Conservation (phyloP, 2,113 vertebrate species). For the Blennius ocellaris region DNA sequence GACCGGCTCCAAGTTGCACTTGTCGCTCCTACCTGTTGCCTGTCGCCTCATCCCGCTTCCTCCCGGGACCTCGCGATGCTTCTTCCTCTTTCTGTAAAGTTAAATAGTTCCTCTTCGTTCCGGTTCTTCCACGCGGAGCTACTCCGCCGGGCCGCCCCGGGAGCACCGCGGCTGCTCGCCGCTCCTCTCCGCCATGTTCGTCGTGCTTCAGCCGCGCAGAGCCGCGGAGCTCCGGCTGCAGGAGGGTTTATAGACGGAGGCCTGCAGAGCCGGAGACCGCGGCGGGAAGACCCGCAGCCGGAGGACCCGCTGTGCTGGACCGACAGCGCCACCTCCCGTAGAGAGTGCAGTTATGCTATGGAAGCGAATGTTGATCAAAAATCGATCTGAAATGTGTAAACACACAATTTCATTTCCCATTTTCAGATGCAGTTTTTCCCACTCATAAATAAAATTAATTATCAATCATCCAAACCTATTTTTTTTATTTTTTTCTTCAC, state of each 20-base stretch:
- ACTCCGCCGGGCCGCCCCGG: not conserved
- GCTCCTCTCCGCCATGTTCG: slow-evolving; percentile 72
- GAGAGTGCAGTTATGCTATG: too few species aligned
- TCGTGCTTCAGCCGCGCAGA: not conserved
- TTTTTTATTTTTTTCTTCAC: too few species aligned
- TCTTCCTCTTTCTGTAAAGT: not conserved
- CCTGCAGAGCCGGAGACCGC: not conserved
- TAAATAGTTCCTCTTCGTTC: too few species aligned
- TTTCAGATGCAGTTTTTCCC: too few species aligned
- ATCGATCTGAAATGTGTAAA: too few species aligned
- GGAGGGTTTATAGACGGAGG: slow-evolving; percentile 50
- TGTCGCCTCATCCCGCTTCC: slow-evolving; percentile 55
- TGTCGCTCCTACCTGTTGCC: slow-evolving; percentile 68
- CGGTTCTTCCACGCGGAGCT: not conserved
- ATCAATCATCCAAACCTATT: too few species aligned
- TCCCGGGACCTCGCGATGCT: not conserved
- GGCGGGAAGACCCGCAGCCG: too few species aligned
- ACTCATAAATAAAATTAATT: too few species aligned
- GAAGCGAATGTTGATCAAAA: too few species aligned
- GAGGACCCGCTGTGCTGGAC: too few species aligned
- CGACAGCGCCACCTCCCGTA: too few species aligned
- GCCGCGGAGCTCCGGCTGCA: not conserved
- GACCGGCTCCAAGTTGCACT: slow-evolving; percentile 17
- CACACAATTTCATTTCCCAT: too few species aligned
- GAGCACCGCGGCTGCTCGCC: not conserved